Conservation (phyloP, 2,113 vertebrate genomes). For the Pterocles orientalis region DNA sequence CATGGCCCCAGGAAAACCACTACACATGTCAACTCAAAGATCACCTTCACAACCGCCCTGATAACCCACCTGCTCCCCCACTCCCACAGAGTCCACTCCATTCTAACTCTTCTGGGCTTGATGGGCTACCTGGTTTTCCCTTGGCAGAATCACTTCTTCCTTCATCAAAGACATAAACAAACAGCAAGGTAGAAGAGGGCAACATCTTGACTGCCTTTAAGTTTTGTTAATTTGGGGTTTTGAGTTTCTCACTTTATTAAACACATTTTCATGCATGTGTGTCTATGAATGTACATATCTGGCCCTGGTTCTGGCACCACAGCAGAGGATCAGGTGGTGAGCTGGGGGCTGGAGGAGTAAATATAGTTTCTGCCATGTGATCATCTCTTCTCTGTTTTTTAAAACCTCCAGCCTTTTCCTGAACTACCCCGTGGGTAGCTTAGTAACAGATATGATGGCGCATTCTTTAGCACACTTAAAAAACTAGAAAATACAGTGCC, state of each 20-base stretch:
- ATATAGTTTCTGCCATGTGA: slow-evolving; percentile 21
- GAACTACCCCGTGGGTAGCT: background rate
- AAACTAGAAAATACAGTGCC: background rate
- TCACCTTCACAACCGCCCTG: background rate
- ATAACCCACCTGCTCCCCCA: background rate
- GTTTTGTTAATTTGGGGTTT: background rate
- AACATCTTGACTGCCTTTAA: background rate
- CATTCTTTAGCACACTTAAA: background rate
- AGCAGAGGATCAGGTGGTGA: background rate
- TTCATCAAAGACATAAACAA: background rate
- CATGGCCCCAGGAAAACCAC: background rate
- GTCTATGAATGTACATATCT: background rate
- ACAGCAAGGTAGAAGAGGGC: background rate
- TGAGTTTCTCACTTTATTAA: background rate
- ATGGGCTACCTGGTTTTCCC: background rate
- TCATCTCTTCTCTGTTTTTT: slow-evolving; percentile 25
- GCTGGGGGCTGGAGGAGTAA: slow-evolving; percentile 9
- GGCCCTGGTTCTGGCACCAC: background rate
- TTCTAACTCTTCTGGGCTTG: background rate
- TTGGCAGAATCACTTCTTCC: background rate
- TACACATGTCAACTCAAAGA: background rate
- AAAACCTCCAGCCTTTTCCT: slow-evolving; percentile 4
- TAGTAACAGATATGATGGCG: background rate
- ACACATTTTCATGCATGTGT: background rate
- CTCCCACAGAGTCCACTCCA: background rate